Conservation (phyloP, 2,888 invertebrate genomes). For the Corythucha ciliata region DNA sequence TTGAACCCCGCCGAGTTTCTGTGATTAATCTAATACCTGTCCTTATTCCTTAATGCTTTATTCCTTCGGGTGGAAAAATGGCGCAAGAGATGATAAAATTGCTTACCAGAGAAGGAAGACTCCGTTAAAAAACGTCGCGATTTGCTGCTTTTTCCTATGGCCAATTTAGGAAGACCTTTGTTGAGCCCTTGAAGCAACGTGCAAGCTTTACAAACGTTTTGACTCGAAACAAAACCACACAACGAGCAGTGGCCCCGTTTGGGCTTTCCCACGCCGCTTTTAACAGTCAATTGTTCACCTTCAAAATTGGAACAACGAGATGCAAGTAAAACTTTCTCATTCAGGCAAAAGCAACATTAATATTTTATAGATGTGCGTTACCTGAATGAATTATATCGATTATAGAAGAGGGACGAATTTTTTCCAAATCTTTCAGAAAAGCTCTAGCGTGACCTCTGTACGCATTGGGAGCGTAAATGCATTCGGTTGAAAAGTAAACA, state of each 20-base stretch:
- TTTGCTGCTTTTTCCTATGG: slow-evolving; percentile 60
- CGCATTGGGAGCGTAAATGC: slow-evolving; percentile 96
- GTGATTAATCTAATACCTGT: too few relatives aligned
- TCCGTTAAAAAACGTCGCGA: too few relatives aligned
- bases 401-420: slow-evolving; percentile 80
- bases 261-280: slow-evolving; percentile 73
- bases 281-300: slow-evolving; percentile 78
- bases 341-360: not conserved
- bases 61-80: too few relatives aligned
- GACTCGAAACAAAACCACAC: slow-evolving; percentile 88
- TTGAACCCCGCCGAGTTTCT: too few relatives aligned
- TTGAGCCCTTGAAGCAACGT: slow-evolving; percentile 91
- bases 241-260: slow-evolving; percentile 66
- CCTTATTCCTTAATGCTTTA: too few relatives aligned
- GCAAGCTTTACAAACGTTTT: slow-evolving; percentile 93
- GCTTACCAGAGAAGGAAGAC: too few relatives aligned
- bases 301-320: slow-evolving; percentile 38
- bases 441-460: slow-evolving; percentile 87
- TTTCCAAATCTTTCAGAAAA: slow-evolving; percentile 89
- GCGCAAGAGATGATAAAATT: too few relatives aligned
- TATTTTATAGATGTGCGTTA: slow-evolving; percentile 35
- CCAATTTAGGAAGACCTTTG: slow-evolving; percentile 79
- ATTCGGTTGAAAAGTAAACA: slow-evolving; percentile 97
- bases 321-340: slow-evolving; percentile 5
- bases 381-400: slow-evolving; percentile 89